phyloP scores from a whole-genome alignment of 2,888 invertebrate species.

The Podotricha telesiphe region DNA sequence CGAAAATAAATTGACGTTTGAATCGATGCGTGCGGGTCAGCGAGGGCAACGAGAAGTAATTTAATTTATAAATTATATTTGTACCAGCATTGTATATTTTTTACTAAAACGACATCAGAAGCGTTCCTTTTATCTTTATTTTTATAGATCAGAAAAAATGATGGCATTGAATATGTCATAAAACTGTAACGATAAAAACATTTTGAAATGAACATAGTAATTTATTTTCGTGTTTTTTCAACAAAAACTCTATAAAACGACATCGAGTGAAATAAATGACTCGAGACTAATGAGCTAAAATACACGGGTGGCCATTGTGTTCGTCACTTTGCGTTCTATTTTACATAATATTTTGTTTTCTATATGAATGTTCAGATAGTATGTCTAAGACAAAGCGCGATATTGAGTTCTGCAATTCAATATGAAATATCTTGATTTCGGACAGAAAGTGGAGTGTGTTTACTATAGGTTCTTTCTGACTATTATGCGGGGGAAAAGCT shows the following conservation, averaged over 20 bases:
- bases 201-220: conserved; percentile 13
- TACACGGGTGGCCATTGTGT: conserved; percentile 28
- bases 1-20: too few relatives aligned
- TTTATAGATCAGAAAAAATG: background rate
- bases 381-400: too few relatives aligned
- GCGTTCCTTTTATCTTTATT: background rate
- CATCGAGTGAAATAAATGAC: conserved; percentile 61
- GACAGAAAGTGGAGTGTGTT: too few relatives aligned
- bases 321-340: background rate
- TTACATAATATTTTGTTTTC: too few relatives aligned
- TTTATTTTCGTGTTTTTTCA: conserved; percentile 20
- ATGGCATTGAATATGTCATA: background rate
- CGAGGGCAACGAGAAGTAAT: too few relatives aligned
- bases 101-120: background rate
- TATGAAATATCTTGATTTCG: too few relatives aligned
- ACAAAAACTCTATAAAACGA: conserved; percentile 41
- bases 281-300: conserved; percentile 58
- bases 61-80: background rate
- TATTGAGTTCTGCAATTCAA: too few relatives aligned
- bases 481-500: too few relatives aligned
- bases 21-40: too few relatives aligned
- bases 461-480: too few relatives aligned
- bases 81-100: background rate
- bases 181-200: conserved; percentile 9
- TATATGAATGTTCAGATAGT: too few relatives aligned